phyloP scores from a whole-genome alignment of 2,113 vertebrate genomes.

The Ceyx cyanopectus region DNA sequence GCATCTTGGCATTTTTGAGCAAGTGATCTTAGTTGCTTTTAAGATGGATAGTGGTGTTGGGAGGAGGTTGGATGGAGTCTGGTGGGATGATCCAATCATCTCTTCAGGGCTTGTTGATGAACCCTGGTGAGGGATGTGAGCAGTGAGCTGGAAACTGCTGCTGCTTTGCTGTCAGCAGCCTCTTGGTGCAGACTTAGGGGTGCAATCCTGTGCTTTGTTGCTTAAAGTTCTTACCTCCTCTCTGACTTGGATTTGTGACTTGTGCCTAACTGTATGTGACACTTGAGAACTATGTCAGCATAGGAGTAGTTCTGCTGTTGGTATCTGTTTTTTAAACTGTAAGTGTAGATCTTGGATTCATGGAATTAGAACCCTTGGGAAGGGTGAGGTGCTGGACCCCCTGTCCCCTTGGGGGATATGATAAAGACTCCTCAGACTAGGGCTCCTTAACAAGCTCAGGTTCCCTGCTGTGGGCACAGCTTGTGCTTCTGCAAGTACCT shows the following conservation, averaged over 20 bases:
- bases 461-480: too few relatives aligned
- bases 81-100: not conserved
- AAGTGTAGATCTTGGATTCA: not conserved
- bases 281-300: not conserved
- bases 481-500: not conserved
- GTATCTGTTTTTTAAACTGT: not conserved
- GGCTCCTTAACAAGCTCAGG: not conserved
- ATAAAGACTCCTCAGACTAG: rapidly evolving
- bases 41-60: not conserved
- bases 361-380: not conserved
- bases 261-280: not conserved
- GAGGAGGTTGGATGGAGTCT: not conserved
- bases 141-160: not conserved
- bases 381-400: not conserved
- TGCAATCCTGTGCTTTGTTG: not conserved
- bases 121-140: not conserved
- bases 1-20: not conserved
- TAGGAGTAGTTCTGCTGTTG: not conserved
- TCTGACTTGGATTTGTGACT: not conserved
- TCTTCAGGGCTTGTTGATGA: not conserved
- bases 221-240: not conserved
- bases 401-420: rapidly evolving
- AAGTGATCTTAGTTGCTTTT: rapidly evolving
- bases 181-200: not conserved
- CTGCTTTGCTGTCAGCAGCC: not conserved